Conservation (phyloP, 2,113 vertebrate genomes). For the Catharus bicknelli region DNA sequence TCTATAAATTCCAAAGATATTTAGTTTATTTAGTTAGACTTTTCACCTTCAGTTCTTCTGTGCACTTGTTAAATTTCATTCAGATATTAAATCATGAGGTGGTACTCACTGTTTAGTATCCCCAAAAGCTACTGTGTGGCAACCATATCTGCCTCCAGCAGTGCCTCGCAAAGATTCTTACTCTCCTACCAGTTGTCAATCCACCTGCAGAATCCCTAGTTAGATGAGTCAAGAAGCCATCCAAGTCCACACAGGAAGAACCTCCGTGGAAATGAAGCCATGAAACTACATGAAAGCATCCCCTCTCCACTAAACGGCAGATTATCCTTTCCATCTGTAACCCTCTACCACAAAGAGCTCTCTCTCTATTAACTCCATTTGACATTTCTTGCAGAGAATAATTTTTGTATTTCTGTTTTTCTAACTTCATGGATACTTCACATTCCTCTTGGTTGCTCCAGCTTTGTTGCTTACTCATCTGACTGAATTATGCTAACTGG, state of each 20-base stretch:
- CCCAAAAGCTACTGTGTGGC: not conserved
- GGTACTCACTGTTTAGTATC: not conserved
- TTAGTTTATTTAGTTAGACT: not conserved
- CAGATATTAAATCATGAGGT: not conserved
- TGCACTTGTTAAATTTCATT: not conserved
- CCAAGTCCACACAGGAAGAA: not conserved
- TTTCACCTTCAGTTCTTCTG: not conserved
- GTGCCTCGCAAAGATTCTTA: not conserved
- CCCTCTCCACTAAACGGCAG: not conserved
- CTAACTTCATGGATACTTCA: not conserved
- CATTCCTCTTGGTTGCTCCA: not conserved
- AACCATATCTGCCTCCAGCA: not conserved
- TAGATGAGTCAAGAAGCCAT: not conserved
- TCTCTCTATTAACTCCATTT: not conserved
- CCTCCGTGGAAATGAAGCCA: not conserved
- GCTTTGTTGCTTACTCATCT: not conserved
- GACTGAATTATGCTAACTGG: not conserved
- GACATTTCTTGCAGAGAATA: not conserved
- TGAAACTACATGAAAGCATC: not conserved
- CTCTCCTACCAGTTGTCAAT: not conserved
- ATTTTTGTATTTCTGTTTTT: not conserved
- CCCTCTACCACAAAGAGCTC: not conserved
- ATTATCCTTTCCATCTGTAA: not conserved
- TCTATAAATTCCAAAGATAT: not conserved
- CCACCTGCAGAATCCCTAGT: not conserved